Conservation (phyloP, 2,113 vertebrate genomes). For the Bufo bufo region DNA sequence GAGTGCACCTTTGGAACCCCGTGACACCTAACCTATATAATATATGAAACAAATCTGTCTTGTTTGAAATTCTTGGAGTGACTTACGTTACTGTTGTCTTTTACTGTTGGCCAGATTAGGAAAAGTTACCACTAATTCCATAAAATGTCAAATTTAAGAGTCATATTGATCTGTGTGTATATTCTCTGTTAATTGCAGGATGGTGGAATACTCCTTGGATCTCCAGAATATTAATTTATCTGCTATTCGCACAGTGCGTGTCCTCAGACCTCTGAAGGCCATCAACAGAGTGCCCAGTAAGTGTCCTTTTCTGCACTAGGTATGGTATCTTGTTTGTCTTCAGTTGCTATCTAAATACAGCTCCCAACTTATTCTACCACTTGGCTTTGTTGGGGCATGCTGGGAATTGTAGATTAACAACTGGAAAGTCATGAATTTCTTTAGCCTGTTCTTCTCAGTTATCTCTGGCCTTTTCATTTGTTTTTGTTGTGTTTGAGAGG, state of each 20-base stretch:
- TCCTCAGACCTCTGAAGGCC: conserved; percentile 95
- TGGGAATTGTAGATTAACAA: background rate
- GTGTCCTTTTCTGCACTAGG: conserved; percentile 61
- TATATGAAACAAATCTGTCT: too few relatives aligned
- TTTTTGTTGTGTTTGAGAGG: conserved; percentile 16
- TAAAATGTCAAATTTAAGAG: background rate
- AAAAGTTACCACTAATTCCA: too few relatives aligned
- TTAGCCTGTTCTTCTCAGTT: background rate
- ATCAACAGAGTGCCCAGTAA: conserved; percentile 98
- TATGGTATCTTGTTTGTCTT: background rate
- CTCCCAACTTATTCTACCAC: background rate
- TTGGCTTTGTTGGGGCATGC: background rate
- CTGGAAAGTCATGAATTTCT: conserved; percentile 1
- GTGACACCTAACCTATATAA: too few relatives aligned
- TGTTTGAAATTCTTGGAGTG: too few relatives aligned
- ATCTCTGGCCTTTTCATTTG: conserved; percentile 5
- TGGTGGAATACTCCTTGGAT: conserved; percentile 97
- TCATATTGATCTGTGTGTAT: background rate
- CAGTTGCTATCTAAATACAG: background rate
- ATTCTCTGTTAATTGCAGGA: conserved; percentile 74
- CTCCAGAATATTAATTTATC: conserved; percentile 98
- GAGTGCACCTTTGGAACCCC: too few relatives aligned
- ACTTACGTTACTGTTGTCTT: too few relatives aligned
- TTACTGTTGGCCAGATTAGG: too few relatives aligned
- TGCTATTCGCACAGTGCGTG: conserved; percentile 94